phyloP scores from a whole-genome alignment of 2,888 invertebrate genomes.

The Protula sp. region DNA sequence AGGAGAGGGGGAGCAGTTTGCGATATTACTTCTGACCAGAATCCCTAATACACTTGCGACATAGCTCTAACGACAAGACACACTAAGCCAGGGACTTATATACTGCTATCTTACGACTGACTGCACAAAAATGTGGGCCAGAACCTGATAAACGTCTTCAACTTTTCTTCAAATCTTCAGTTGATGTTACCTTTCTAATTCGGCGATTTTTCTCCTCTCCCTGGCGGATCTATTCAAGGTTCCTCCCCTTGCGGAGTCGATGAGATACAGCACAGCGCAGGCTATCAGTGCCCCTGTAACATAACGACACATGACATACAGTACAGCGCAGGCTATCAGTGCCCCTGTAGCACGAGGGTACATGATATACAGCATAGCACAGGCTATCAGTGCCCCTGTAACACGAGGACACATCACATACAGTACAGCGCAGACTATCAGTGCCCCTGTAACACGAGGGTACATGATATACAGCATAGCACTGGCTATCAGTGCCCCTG shows the following conservation, averaged over 20 bases:
- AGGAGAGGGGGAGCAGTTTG: too few relatives aligned
- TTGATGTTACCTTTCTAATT: slow-evolving; percentile 7
- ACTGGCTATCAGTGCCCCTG: too few relatives aligned
- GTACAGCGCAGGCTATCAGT: slow-evolving; percentile 41
- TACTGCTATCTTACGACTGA: too few relatives aligned
- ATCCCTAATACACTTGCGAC: too few relatives aligned
- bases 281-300: slow-evolving; percentile 47
- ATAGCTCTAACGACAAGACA: too few relatives aligned
- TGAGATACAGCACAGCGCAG: slow-evolving; percentile 43
- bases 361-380: slow-evolving; percentile 45
- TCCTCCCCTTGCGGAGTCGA: slow-evolving; percentile 42
- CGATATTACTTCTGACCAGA: too few relatives aligned
- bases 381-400: slow-evolving; percentile 47
- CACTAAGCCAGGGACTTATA: too few relatives aligned
- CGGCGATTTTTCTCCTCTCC: slow-evolving; percentile 5
- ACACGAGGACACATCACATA: slow-evolving; percentile 36
- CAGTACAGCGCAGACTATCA: slow-evolving; percentile 44
- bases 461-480: too few relatives aligned
- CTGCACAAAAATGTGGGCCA: too few relatives aligned
- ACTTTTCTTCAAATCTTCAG: too few relatives aligned
- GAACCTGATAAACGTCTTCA: too few relatives aligned
- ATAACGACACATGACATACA: slow-evolving; percentile 38
- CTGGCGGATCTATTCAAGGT: slow-evolving; percentile 15
- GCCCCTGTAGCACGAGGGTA: slow-evolving; percentile 41
- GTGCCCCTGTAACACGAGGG: slow-evolving; percentile 39